Conservation (phyloP, 2,797 vertebrate species). For the Sebastes goodei region DNA sequence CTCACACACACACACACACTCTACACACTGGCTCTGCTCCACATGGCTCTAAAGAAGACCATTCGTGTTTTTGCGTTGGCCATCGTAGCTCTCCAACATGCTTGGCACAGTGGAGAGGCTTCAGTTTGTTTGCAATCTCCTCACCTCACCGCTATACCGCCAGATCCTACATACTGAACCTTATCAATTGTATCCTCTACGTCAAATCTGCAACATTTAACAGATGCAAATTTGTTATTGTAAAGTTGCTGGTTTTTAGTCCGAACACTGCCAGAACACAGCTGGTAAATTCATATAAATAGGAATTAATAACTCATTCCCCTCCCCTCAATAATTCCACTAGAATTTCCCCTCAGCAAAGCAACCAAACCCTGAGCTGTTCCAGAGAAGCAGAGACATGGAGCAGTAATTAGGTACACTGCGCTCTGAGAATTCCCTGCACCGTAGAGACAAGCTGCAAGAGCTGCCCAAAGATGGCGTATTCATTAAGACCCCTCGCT, state of each 20-base stretch:
- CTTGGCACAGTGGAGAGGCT: too few relatives aligned
- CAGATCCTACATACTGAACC: too few relatives aligned
- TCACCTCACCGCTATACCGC: too few relatives aligned
- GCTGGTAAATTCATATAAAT: constrained; percentile 30
- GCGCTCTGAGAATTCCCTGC: constrained; percentile 41
- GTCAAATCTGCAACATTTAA: neutral
- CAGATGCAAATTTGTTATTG: constrained; percentile 1
- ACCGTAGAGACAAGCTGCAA: constrained; percentile 34
- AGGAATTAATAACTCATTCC: constrained; percentile 33
- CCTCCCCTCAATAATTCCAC: constrained; percentile 43
- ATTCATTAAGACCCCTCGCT: constrained; percentile 59
- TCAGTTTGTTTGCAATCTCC: too few relatives aligned
- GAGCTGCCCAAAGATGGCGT: constrained; percentile 47
- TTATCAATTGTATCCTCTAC: neutral
- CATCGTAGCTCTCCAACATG: too few relatives aligned
- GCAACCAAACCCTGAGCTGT: constrained; percentile 34
- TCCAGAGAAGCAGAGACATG: constrained; percentile 35
- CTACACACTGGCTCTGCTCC: too few relatives aligned
- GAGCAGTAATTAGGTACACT: constrained; percentile 61
- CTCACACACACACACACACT: too few relatives aligned
- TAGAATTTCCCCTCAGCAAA: constrained; percentile 47
- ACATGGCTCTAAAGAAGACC: too few relatives aligned
- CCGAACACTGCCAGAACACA: neutral
- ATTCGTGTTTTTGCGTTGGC: rapidly evolving
- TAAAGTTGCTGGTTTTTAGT: neutral